Evolutionary conservation across 2,797 vertebrate genomes (phyloP), one percentile per base, ranked within the genome.

Genomic region (Loris lydekkerianus): DNA sequence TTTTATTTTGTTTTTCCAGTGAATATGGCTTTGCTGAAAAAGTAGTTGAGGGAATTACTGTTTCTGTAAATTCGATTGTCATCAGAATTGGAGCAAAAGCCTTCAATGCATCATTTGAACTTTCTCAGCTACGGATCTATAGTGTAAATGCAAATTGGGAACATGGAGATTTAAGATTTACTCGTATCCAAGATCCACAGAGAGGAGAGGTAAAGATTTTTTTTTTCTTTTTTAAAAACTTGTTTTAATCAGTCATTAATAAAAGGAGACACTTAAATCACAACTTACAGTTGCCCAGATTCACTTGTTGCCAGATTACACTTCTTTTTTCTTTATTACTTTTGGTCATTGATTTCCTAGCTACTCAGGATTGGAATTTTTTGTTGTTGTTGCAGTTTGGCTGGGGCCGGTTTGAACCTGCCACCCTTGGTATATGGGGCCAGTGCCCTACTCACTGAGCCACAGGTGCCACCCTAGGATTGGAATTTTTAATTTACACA

Each of bases 1-100:
- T 86, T 98, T 96, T 96, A 2, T 58, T 97, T 98, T 94, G 93
- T 96, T 97, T 98, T 98, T 97, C 25, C 97, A 99, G 99, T 98
- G 99, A 99, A 98, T 99, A 99, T 93, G 99, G 99, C 97, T 99
- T 99, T 98, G 99, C 99, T 84, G 99, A 99, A 98, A 99, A 99
- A 98, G 99, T 99, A 89, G 99, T 99, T 40, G 99, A 99, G 98
- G 99, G 99, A 82, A 99, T 99, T 96, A 99, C 99, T 11, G 98
- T 99, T 97, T 99, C 99, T 96, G 99, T 99, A 97, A 99, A 99
- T 98, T 99, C 99, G 97, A 99, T 99, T 91, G 94, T 99, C 96
- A 99, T 99, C 98, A 98, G 99, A 97, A 99, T 99, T 98, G 99
- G 99, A 29, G 99, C 99, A 97, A 99, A 99, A 98, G 99, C 99